phyloP scores from a whole-genome alignment of 2,113 vertebrate genomes.

The Pteruthius melanotis region DNA sequence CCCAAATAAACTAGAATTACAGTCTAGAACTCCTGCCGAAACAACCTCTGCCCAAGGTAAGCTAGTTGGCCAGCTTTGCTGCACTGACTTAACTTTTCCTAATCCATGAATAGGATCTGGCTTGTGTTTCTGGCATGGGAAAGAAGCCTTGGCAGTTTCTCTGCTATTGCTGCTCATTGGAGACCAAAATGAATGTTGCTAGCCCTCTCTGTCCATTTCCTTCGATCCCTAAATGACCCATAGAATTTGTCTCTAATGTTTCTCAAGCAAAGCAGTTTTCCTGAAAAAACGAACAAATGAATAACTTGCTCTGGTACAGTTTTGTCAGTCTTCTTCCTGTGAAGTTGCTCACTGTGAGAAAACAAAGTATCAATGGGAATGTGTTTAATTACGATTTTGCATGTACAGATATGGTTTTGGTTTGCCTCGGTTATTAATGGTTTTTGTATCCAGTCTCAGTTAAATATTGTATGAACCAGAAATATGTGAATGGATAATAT shows the following conservation, averaged over 20 bases:
- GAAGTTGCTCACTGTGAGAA: neutral
- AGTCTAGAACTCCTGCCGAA: neutral
- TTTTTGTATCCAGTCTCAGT: neutral
- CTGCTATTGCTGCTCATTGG: neutral
- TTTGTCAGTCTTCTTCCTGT: neutral
- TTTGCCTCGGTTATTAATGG: neutral
- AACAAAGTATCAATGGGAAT: neutral
- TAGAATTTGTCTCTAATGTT: neutral
- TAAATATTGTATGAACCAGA: neutral
- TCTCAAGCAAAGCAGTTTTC: neutral
- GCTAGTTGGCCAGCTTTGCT: neutral
- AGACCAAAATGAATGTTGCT: neutral
- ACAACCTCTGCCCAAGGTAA: neutral
- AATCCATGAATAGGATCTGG: neutral
- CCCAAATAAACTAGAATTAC: neutral
- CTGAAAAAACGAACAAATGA: neutral
- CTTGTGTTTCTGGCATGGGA: slow-evolving; percentile 17
- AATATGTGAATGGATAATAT: neutral
- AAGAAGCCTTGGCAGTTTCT: neutral
- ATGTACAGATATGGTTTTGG: neutral
- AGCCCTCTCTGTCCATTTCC: neutral
- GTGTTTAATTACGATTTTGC: neutral
- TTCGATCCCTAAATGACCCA: neutral
- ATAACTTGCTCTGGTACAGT: neutral
- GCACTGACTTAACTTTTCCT: slow-evolving; percentile 37